phyloP scores from a whole-genome alignment of 2,888 invertebrate genomes.

The Artemia sp. region DNA sequence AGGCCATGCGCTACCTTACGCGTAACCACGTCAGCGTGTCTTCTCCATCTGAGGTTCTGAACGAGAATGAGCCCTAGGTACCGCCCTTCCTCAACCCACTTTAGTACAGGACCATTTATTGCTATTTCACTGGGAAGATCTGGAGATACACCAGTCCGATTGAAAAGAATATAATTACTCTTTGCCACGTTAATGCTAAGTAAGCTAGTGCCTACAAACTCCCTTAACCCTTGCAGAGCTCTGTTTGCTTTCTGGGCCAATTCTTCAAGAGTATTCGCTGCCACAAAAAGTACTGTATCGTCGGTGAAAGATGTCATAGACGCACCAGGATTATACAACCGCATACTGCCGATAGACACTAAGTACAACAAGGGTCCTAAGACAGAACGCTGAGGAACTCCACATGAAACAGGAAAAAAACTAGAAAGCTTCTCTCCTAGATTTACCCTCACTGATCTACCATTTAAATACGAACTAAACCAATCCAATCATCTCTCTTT shows the following conservation, averaged over 20 bases:
- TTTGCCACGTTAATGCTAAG: not conserved
- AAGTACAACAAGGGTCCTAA: not conserved
- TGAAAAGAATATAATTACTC: not conserved
- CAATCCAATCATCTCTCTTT: not conserved
- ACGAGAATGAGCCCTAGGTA: no score
- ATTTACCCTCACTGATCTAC: not conserved
- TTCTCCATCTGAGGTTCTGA: no score
- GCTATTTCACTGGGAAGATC: not conserved
- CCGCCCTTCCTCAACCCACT: no score
- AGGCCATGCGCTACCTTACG: no score
- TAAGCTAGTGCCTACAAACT: not conserved
- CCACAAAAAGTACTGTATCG: not conserved
- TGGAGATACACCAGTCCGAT: not conserved
- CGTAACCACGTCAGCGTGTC: no score
- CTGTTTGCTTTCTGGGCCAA: not conserved
- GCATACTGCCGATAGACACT: not conserved
- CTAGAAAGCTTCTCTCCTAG: not conserved
- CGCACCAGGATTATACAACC: not conserved
- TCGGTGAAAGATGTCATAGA: not conserved
- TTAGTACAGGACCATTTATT: no score
- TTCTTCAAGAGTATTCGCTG: not conserved
- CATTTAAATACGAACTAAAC: not conserved
- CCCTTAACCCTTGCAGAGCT: not conserved
- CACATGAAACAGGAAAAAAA: slow-evolving; percentile 5
- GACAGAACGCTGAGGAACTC: not conserved